Evolutionary conservation across 2,113 vertebrate species (phyloP).

Genomic region (Zeus faber): DNA sequence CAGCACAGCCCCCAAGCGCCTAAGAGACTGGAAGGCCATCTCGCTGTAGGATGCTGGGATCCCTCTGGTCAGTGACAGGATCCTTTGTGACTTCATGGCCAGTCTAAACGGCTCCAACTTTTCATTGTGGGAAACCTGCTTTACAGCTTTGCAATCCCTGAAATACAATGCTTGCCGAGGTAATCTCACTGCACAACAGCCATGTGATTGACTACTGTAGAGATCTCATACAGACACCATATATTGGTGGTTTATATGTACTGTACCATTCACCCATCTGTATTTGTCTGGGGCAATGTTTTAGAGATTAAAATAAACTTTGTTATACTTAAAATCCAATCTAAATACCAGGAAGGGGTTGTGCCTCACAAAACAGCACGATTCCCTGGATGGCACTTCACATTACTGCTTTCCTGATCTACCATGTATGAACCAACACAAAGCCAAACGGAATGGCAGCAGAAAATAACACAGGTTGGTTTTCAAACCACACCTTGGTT

Average conservation of each 20-base stretch:
- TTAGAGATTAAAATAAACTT: constrained; percentile 26
- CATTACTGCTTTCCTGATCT: constrained; percentile 30
- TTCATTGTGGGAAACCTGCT: constrained; percentile 53
- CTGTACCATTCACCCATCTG: too few relatives aligned
- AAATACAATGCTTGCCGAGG: constrained; percentile 45
- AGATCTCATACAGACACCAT: too few relatives aligned
- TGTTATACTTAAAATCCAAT: constrained; percentile 8
- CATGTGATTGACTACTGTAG: constrained; percentile 27
- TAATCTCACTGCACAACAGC: constrained; percentile 29
- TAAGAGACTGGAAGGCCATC: constrained; percentile 34
- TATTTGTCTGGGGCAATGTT: background rate
- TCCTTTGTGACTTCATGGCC: constrained; percentile 37
- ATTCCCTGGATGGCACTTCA: constrained; percentile 35
- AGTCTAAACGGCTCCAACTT: constrained; percentile 25
- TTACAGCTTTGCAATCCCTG: constrained; percentile 40
- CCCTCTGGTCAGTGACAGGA: constrained; percentile 58
- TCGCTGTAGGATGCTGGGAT: constrained; percentile 48
- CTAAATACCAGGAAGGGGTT: constrained; percentile 56
- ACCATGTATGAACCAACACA: constrained; percentile 29
- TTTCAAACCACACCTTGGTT: constrained; percentile 15
- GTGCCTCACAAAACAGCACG: constrained; percentile 43
- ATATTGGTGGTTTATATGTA: too few relatives aligned
- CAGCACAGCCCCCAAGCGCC: constrained; percentile 29
- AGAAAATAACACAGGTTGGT: constrained; percentile 41
- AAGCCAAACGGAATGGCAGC: constrained; percentile 36